Evolutionary conservation across 2,113 vertebrate genomes (phyloP).

Genomic region (Hiodon alosoides): DNA sequence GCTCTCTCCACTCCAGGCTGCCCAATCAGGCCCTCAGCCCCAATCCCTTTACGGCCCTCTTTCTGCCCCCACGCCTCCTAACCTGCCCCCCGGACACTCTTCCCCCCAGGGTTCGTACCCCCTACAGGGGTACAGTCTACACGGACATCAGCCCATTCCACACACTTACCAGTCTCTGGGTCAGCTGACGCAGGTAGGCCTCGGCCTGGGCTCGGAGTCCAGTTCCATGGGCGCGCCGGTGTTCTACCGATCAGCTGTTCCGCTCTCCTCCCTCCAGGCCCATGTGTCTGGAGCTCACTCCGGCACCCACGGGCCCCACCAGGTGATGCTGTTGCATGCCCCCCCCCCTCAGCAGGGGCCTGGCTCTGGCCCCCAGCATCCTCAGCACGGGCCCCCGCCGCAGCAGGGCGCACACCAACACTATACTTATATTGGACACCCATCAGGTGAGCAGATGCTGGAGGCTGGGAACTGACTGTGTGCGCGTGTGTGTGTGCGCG

Average conservation of each 20-base stretch:
- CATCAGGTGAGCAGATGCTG: conserved; percentile 67
- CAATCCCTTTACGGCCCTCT: conserved; percentile 81
- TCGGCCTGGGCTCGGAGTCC: background rate
- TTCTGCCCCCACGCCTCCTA: conserved; percentile 77
- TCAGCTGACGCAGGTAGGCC: conserved; percentile 62
- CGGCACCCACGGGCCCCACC: conserved; percentile 73
- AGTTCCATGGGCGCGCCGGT: background rate
- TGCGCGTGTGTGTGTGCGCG: too few species aligned
- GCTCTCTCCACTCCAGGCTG: conserved; percentile 57
- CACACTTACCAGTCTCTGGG: conserved; percentile 54
- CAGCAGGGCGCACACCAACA: conserved; percentile 82
- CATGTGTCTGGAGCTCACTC: conserved; percentile 81
- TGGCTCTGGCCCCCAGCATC: conserved; percentile 75
- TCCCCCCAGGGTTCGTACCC: conserved; percentile 82
- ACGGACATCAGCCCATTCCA: conserved; percentile 75
- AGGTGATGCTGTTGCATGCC: conserved; percentile 82
- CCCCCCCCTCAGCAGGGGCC: conserved; percentile 74
- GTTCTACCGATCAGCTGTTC: background rate
- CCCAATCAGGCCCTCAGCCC: conserved; percentile 76
- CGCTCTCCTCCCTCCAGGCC: conserved; percentile 55
- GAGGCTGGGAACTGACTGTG: too few species aligned
- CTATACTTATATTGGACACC: conserved; percentile 81
- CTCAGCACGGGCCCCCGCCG: conserved; percentile 62
- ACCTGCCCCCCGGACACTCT: conserved; percentile 82
- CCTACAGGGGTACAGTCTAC: conserved; percentile 79